Evolutionary conservation across 2,888 invertebrate genomes (phyloP), one percentile per base, ranked within the genome.

Genomic region (Drosophila fungiperda): DNA sequence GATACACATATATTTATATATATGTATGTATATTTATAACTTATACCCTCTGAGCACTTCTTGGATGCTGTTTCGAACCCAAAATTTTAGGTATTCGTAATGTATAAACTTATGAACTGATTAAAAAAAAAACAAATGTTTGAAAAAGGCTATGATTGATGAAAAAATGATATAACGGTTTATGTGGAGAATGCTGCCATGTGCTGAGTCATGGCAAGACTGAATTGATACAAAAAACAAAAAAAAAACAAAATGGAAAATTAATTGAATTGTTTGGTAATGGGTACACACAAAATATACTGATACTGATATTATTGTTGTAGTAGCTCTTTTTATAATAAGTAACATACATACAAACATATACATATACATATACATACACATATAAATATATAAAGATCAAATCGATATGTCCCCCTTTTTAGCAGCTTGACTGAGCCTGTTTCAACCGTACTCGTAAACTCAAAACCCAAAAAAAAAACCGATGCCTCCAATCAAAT

Each of bases 281-380:
- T 83, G 90, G 79, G 79, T 87, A 87, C 87, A 90, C 80, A 68
- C 66, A 71, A 62, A 71, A 69, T 17, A 49, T 33, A 29, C 45
- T 69, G 83, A 87, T 84, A 84, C 76, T 79, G 82, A 91, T 88
- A 91, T 87, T 81, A 89, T 82, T 85, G 88, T 89, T 90, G 89
- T 87, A 83, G 87, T 88, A 86, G 83, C 53, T 78, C 83, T 75
- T 87, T 86, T 89, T 77, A 73, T 58, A 65, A 54, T 68, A 63
- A 73, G 72, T 59, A 76, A 70, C 69, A 57, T 29, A 70, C 63
- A 75, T 45, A 73, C 45, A 68, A 35, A 64, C 42, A 63, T 26
- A 54, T 57, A 64, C n/a, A 40, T 40, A 55, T 29, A n/a, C 5
- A 45, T 48, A 59, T 59, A n/a, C 48, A 59, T 58, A 58, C 48